Percentiles rank a stretch among this genome's conserved stretches.
phyloP scores from a whole-genome alignment of 2,797 vertebrate genomes.

The Epinephelus malabaricus region DNA sequence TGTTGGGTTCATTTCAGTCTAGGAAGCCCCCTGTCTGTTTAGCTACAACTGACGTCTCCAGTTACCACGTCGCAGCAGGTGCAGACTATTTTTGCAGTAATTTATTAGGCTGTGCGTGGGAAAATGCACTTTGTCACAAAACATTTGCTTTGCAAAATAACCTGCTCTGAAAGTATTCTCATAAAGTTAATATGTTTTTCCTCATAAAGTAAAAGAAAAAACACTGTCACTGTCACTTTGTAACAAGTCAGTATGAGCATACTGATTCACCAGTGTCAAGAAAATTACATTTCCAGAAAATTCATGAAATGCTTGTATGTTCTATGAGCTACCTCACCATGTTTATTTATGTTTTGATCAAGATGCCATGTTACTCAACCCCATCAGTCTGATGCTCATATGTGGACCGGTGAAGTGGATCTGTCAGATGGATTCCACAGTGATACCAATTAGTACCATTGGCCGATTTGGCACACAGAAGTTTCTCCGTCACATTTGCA shows the following conservation, averaged over 20 bases:
- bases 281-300: background rate
- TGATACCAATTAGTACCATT: constrained; percentile 27
- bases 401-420: constrained; percentile 7
- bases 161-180: background rate
- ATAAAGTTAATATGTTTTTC: background rate
- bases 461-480: constrained; percentile 16
- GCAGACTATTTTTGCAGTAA: constrained; percentile 35
- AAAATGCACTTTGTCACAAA: constrained; percentile 18
- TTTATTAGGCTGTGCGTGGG: constrained; percentile 8
- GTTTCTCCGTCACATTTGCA: constrained; percentile 42
- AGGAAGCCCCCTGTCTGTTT: constrained; percentile 4
- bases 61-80: constrained; percentile 35
- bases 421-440: constrained; percentile 16
- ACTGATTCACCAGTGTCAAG: background rate
- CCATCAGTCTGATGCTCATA: background rate
- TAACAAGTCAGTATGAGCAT: background rate
- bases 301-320: background rate
- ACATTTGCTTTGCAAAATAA: background rate
- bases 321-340: background rate
- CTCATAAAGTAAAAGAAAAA: no score
- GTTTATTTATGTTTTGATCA: background rate
- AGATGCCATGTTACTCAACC: constrained; percentile 1
- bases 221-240: no score
- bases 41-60: constrained; percentile 16
- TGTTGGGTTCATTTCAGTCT: background rate